phyloP scores from a whole-genome alignment of 2,797 vertebrate species.

The Aphelocoma californica region DNA sequence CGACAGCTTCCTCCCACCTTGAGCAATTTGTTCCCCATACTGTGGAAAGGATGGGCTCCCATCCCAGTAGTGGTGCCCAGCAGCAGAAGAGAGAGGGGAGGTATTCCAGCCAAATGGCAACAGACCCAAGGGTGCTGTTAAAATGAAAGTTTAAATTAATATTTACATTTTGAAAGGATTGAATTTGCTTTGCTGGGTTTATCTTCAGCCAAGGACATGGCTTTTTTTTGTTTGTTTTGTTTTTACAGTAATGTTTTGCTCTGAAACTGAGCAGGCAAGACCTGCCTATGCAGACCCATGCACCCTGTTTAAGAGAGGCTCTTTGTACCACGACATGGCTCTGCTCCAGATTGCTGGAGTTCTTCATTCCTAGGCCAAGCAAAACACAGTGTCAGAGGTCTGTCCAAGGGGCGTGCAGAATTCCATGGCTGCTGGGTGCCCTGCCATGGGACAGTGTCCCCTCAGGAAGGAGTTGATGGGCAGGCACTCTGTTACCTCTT shows the following conservation, averaged over 20 bases:
- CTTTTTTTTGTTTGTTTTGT: not conserved
- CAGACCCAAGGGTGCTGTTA: not conserved
- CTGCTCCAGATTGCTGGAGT: not conserved
- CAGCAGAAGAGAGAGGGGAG: not conserved
- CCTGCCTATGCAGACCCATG: not conserved
- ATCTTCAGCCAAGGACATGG: slow-evolving; percentile 28
- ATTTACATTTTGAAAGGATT: slow-evolving; percentile 55
- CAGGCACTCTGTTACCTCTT: not conserved
- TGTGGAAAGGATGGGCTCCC: not conserved
- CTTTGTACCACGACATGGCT: not conserved
- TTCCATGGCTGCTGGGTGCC: fast-evolving
- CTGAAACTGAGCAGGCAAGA: not conserved
- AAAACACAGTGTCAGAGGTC: fast-evolving
- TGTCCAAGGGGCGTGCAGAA: not conserved
- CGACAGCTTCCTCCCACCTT: not conserved
- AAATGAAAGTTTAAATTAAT: slow-evolving; percentile 46
- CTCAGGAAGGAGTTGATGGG: not conserved
- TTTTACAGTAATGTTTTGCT: slow-evolving; percentile 51
- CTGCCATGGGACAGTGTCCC: not conserved
- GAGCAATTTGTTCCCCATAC: not conserved
- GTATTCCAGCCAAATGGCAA: slow-evolving; percentile 21
- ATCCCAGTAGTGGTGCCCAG: not conserved
- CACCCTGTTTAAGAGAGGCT: not conserved
- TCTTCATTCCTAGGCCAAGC: not conserved
- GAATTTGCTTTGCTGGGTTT: slow-evolving; percentile 23